Conservation (phyloP, 2,113 vertebrate species). For the Ranitomeya variabilis region DNA sequence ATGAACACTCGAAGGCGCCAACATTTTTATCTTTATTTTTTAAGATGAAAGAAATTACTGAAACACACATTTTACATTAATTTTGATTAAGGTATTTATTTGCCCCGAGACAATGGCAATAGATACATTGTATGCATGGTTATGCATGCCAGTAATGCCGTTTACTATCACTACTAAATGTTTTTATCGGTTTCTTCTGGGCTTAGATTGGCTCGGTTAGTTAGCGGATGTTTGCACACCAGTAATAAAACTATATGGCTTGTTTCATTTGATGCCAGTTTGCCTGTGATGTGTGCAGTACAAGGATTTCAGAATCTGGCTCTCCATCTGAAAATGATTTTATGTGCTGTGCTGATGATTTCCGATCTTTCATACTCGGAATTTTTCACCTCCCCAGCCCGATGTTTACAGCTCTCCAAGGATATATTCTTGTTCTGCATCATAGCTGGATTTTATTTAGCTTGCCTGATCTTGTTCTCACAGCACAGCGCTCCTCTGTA, state of each 20-base stretch:
- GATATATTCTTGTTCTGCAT: conserved; percentile 31
- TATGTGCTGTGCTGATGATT: conserved; percentile 27
- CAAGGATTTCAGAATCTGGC: conserved; percentile 14
- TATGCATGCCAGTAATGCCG: neutral
- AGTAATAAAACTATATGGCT: neutral
- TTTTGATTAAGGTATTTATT: neutral
- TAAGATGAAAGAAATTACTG: no score
- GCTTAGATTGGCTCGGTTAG: neutral
- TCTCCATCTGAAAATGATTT: conserved; percentile 36
- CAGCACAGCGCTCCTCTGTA: conserved; percentile 16
- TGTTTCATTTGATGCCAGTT: conserved; percentile 19
- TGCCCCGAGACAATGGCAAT: neutral
- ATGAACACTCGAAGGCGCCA: no score
- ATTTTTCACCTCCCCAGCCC: conserved; percentile 25
- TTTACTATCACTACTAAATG: neutral
- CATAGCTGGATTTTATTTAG: conserved; percentile 30
- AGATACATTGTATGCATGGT: neutral
- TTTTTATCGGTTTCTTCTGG: neutral
- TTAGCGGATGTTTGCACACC: conserved; percentile 22
- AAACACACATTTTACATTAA: no score
- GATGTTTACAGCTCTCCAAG: conserved; percentile 44
- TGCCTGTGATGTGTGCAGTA: conserved; percentile 25
- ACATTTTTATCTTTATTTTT: no score
- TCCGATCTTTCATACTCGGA: conserved; percentile 25
- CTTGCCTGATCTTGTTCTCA: conserved; percentile 18